Conservation (phyloP, 2,888 invertebrate species). For the Branchellion lobata region DNA sequence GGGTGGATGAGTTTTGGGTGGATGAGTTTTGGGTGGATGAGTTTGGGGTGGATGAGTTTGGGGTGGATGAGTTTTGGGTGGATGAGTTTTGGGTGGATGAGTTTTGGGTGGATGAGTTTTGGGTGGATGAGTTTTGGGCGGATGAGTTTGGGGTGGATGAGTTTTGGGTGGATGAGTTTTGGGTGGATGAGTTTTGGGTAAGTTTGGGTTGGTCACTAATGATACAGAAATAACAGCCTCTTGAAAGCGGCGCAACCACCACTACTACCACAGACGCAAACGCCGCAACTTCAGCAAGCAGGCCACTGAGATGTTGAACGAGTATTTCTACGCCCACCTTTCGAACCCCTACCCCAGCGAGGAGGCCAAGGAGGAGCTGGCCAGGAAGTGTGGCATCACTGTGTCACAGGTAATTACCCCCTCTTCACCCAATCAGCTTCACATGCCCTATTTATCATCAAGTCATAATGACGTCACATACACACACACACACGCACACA, state of each 20-base stretch:
- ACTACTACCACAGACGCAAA: slow-evolving; percentile 71
- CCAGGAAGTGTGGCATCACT: slow-evolving; percentile 97
- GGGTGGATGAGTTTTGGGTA: not conserved
- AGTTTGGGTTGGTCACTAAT: too few species aligned
- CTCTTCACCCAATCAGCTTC: not conserved
- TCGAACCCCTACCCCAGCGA: slow-evolving; percentile 99
- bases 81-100: not conserved
- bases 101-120: slow-evolving; percentile 3
- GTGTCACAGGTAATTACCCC: slow-evolving; percentile 76
- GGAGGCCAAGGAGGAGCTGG: slow-evolving; percentile 98
- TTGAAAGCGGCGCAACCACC: too few species aligned
- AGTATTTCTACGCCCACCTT: slow-evolving; percentile 98
- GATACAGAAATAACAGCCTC: too few species aligned
- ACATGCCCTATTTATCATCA: not conserved
- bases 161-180: not conserved
- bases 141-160: not conserved
- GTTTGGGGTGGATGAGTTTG: not conserved
- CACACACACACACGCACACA: too few species aligned
- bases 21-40: slow-evolving; percentile 3
- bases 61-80: not conserved
- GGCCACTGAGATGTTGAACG: slow-evolving; percentile 97
- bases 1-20: not conserved
- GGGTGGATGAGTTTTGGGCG: not conserved
- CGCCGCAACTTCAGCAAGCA: slow-evolving; percentile 99
- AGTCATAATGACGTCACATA: too few species aligned